A percentile compares a stretch with the other conserved stretches of the same genome.
Conservation (phyloP, 2,113 vertebrate species). For the Lamprotornis superbus region DNA sequence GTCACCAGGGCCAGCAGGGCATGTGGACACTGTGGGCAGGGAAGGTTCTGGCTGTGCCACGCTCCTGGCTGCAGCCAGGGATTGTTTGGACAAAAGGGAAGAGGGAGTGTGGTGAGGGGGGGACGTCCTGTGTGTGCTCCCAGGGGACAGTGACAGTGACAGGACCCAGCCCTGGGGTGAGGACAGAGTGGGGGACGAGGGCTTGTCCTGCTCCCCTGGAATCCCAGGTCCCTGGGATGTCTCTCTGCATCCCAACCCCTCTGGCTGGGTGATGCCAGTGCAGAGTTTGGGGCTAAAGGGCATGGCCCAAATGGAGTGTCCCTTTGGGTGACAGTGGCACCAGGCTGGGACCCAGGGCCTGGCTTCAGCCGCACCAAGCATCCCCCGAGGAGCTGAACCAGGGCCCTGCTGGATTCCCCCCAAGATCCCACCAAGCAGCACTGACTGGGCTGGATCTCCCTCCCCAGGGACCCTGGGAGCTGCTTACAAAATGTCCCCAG, state of each 20-base stretch:
- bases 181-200: background rate
- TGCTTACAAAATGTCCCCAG: accelerated
- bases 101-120: background rate
- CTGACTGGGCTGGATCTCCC: accelerated
- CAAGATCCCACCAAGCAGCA: background rate
- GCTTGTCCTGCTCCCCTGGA: background rate
- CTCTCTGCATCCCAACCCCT: accelerated
- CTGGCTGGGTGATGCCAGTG: background rate
- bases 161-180: background rate
- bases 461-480: background rate
- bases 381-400: accelerated
- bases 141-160: background rate
- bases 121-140: background rate
- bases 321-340: background rate
- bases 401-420: background rate
- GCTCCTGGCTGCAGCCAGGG: background rate
- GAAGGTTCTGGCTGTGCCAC: background rate
- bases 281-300: background rate
- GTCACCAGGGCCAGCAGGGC: background rate
- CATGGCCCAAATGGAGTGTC: accelerated
- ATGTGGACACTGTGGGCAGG: accelerated
- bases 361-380: accelerated
- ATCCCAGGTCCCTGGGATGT: background rate
- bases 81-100: background rate
- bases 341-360: accelerated